Conservation (phyloP, 2,888 invertebrate genomes). For the Acrobasis suavella region DNA sequence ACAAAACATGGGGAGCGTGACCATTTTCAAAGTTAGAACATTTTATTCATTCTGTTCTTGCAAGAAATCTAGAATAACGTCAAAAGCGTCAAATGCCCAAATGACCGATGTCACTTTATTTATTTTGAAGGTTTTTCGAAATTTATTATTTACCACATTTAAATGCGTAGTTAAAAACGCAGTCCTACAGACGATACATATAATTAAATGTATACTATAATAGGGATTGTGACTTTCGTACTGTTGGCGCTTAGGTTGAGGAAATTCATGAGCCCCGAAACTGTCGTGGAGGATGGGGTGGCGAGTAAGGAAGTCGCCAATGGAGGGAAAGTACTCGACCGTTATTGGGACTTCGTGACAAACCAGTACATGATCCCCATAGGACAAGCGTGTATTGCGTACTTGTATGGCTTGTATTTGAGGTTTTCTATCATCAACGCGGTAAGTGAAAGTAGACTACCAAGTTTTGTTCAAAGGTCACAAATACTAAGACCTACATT, state of each 20-base stretch:
- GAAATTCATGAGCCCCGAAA: conserved; percentile 39
- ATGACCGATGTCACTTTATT: conserved; percentile 33
- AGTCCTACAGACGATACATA: conserved; percentile 32
- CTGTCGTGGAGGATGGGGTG: conserved; percentile 28
- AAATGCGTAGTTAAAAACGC: conserved; percentile 31
- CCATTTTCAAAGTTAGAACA: conserved; percentile 18
- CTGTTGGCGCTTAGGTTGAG: conserved; percentile 36
- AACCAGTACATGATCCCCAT: conserved; percentile 50
- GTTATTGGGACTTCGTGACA: conserved; percentile 43
- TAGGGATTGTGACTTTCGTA: conserved; percentile 38
- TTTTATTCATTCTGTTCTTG: conserved; percentile 7
- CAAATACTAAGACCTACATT: too few species aligned
- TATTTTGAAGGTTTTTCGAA: conserved; percentile 36
- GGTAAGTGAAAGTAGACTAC: conserved; percentile 43
- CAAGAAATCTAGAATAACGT: conserved; percentile 4
- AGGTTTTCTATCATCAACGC: conserved; percentile 53
- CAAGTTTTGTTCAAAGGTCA: too few species aligned
- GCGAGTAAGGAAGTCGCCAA: conserved; percentile 35
- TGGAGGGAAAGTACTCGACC: conserved; percentile 36
- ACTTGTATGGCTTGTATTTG: conserved; percentile 49
- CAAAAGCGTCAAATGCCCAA: conserved; percentile 18
- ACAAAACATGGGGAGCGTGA: neutral
- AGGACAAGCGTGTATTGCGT: conserved; percentile 47
- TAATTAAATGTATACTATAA: conserved; percentile 43
- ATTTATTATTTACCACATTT: conserved; percentile 32